Evolutionary conservation across 2,797 vertebrate species (phyloP).

Genomic region (Labroides dimidiatus): DNA sequence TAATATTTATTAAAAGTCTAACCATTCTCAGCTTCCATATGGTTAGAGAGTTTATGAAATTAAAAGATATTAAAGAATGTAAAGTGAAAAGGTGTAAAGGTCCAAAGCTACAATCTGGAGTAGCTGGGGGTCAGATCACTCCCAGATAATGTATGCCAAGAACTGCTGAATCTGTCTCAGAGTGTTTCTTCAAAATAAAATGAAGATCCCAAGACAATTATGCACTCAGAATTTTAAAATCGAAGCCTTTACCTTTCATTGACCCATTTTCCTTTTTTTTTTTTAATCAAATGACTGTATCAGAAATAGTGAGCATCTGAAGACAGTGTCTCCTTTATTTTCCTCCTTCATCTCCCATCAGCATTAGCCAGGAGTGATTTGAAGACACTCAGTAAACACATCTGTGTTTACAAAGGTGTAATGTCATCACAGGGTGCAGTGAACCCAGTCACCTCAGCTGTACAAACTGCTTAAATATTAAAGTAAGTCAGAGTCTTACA

Average conservation of each 20-base stretch:
- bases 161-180: slow-evolving; percentile 8
- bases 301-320: background rate
- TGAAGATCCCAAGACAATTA: background rate
- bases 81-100: slow-evolving; percentile 14
- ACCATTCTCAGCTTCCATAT: background rate
- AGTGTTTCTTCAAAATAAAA: slow-evolving; percentile 17
- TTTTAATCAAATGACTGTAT: background rate
- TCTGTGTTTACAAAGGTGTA: slow-evolving; percentile 57
- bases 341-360: slow-evolving; percentile 26
- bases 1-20: background rate
- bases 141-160: slow-evolving; percentile 13
- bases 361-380: slow-evolving; percentile 33
- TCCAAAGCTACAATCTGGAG: slow-evolving; percentile 16
- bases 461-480: slow-evolving; percentile 73
- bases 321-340: background rate
- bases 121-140: slow-evolving; percentile 29
- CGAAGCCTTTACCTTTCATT: slow-evolving; percentile 5
- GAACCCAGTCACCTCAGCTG: slow-evolving; percentile 51
- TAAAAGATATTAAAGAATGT: slow-evolving; percentile 23
- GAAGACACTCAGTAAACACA: slow-evolving; percentile 57
- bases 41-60: slow-evolving; percentile 22
- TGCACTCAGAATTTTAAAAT: slow-evolving; percentile 1
- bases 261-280: background rate
- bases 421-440: slow-evolving; percentile 51
- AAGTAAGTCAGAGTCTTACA: slow-evolving; percentile 65